Conservation (phyloP, 2,113 vertebrate species). For the Myotis brandtii region DNA sequence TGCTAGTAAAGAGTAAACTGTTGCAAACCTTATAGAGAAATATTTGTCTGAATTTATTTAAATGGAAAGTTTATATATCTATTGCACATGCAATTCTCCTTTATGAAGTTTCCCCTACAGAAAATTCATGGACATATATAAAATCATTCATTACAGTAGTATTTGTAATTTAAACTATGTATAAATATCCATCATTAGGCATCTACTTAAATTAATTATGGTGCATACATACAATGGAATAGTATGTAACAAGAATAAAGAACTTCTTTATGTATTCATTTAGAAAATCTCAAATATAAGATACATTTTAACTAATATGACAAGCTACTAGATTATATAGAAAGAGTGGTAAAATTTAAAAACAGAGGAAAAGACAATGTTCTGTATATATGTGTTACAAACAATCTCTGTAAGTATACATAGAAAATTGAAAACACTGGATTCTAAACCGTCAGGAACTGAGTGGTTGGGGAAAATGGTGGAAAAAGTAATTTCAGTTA, state of each 20-base stretch:
- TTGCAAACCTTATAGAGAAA: not conserved
- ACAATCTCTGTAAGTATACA: not conserved
- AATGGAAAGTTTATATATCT: not conserved
- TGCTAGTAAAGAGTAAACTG: not conserved
- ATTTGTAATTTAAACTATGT: not conserved
- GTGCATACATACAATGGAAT: not conserved
- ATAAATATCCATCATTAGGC: not conserved
- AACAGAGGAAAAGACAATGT: not conserved
- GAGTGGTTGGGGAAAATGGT: not conserved
- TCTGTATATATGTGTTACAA: not conserved
- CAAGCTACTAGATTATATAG: too few species aligned
- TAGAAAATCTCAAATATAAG: not conserved
- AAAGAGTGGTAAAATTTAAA: not conserved
- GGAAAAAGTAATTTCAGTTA: not conserved
- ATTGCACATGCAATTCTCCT: not conserved
- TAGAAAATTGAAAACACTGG: not conserved
- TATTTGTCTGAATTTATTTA: not conserved
- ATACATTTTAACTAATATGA: not conserved
- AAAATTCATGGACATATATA: not conserved
- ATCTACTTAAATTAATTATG: not conserved
- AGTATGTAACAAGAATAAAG: not conserved
- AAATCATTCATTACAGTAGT: not conserved
- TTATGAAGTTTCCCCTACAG: not conserved
- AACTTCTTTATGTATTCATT: not conserved
- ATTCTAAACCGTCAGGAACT: not conserved